Evolutionary conservation across 2,888 invertebrate genomes (phyloP), one percentile per base, ranked within the genome.

Genomic region (Ormyrus labotus): DNA sequence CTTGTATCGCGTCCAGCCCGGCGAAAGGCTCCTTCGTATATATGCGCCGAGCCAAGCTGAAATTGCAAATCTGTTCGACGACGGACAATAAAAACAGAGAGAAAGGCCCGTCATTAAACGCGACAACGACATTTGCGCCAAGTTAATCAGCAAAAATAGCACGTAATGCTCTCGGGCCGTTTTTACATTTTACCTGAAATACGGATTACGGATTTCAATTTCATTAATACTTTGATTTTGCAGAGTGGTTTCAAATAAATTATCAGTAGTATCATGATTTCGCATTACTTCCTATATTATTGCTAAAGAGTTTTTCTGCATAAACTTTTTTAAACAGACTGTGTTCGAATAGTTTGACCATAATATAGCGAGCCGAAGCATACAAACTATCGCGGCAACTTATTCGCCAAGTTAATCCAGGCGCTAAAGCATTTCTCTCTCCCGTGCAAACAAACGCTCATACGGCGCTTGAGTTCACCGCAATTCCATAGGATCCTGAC

Each of bases 1-100:
- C 57, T 57, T 47, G 55, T 67, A 19, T 63, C n/a, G 48, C 48
- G 64, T 7, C 48, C 6, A n/a, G 50, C 13, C 7, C n/a, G 72
- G 63, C 53, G 72, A 61, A 72, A 72, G 73, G 57, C 64, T 64
- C 55, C 55, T 64, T 64, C 63, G 48, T 19, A 19, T 19, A 19
- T 64, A 48, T 64, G 47, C 34, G 45, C 19, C 11, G 64, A 11
- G 10, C 55, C 73, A 55, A 51, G 71, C 60, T 73, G 50, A 73
- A 78, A 73, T 79, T 73, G 73, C 78, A 79, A 79, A 79, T 79
- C 78, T 69, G 53, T 48, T 73, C 72, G 72, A 47, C 34, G 60
- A 8, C 48, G 50, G 50, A 13, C 61, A 61, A 72, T 72, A 68
- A 78, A 78, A 78, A 67, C 67, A 58, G 55, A 3, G 57, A 7